Percentiles rank a stretch among this genome's conserved stretches.
phyloP scores from a whole-genome alignment of 1,140 invertebrate species.

The Drosophila setifemur region DNA sequence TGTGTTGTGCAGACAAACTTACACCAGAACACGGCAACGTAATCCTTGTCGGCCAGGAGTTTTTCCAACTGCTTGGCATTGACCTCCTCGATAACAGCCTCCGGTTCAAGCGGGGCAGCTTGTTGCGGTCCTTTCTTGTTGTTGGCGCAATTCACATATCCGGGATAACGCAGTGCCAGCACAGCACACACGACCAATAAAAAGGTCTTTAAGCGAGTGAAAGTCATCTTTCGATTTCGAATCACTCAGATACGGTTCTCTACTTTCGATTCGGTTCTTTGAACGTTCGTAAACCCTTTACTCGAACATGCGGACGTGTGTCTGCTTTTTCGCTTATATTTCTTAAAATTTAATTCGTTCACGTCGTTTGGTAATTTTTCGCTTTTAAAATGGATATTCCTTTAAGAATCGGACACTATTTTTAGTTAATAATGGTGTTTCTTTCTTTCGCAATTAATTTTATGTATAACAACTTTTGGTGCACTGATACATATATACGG shows the following conservation, averaged over 20 bases:
- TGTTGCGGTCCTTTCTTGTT: slow-evolving; percentile 71
- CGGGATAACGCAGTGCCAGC: slow-evolving; percentile 81
- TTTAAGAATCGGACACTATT: slow-evolving; percentile 72
- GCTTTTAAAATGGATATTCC: slow-evolving; percentile 65
- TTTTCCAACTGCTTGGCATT: slow-evolving; percentile 94
- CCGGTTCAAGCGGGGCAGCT: slow-evolving; percentile 79
- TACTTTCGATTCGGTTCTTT: slow-evolving; percentile 23
- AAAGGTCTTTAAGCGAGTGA: slow-evolving; percentile 81
- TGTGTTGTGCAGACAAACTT: slow-evolving; percentile 84
- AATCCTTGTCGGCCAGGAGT: slow-evolving; percentile 94
- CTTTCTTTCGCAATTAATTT: slow-evolving; percentile 59
- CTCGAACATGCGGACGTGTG: slow-evolving; percentile 69
- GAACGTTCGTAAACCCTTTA: slow-evolving; percentile 47
- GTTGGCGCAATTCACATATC: slow-evolving; percentile 77
- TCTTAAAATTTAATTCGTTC: slow-evolving; percentile 32
- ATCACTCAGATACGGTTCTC: slow-evolving; percentile 32
- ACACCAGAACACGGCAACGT: slow-evolving; percentile 98
- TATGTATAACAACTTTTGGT: slow-evolving; percentile 66
- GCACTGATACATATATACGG: slow-evolving; percentile 73
- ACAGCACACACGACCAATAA: slow-evolving; percentile 78
- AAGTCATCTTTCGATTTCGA: slow-evolving; percentile 70
- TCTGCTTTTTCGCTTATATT: slow-evolving; percentile 33
- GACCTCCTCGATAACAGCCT: slow-evolving; percentile 95
- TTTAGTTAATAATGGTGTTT: slow-evolving; percentile 78
- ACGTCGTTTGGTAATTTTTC: slow-evolving; percentile 61